Conservation (phyloP, 1,140 invertebrate species). For the Zelostemma sp. region DNA sequence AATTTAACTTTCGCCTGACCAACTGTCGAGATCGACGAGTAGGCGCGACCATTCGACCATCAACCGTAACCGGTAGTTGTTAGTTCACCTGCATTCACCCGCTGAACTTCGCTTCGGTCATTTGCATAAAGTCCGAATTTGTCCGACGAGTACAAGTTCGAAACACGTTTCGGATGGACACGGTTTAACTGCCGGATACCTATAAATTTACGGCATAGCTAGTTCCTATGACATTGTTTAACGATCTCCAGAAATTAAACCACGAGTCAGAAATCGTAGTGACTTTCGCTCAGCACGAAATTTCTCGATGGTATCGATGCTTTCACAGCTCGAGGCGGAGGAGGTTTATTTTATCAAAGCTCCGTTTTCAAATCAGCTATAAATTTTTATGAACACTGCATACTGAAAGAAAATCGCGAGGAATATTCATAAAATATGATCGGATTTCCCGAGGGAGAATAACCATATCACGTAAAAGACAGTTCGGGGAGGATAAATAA, state of each 20-base stretch:
- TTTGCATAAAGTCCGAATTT: constrained; percentile 32
- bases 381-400: no score
- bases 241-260: neutral
- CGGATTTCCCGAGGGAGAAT: no score
- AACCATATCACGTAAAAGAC: no score
- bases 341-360: no score
- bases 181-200: constrained; percentile 6
- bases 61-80: constrained; percentile 10
- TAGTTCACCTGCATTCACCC: constrained; percentile 1
- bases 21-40: constrained; percentile 19
- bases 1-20: constrained; percentile 38
- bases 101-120: constrained; percentile 22
- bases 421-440: no score
- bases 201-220: constrained; percentile 9
- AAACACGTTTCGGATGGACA: constrained; percentile 11
- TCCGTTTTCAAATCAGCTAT: no score
- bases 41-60: constrained; percentile 9
- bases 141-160: constrained; percentile 14
- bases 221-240: constrained; percentile 16
- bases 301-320: neutral
- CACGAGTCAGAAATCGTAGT: no score
- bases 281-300: neutral
- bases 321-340: no score
- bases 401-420: no score
- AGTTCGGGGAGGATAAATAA: no score